Evolutionary conservation across 2,888 invertebrate species (phyloP).

Genomic region (Philhelius pedissequus): DNA sequence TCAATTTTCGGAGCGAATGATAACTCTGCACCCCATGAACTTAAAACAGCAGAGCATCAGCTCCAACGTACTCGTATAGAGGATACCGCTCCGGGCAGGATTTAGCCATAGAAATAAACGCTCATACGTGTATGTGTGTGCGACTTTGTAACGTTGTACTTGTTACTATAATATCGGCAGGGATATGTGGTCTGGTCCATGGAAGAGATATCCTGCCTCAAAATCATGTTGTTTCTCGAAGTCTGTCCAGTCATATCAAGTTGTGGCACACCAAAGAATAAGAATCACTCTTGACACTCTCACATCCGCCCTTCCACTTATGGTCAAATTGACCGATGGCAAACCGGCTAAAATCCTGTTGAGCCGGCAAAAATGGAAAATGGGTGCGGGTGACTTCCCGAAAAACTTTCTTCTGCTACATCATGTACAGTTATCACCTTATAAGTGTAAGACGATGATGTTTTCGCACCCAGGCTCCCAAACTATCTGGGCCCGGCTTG

Average conservation of each 20-base stretch:
- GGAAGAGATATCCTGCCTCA: constrained; percentile 38
- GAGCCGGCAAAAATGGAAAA: constrained; percentile 43
- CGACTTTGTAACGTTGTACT: constrained; percentile 50
- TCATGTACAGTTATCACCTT: constrained; percentile 68
- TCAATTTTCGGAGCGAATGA: constrained; percentile 61
- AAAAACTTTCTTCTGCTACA: constrained; percentile 67
- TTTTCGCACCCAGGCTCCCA: constrained; percentile 57
- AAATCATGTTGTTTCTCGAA: constrained; percentile 53
- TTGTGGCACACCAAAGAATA: constrained; percentile 65
- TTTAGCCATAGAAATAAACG: constrained; percentile 17
- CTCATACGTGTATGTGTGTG: constrained; percentile 45
- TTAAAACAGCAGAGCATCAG: constrained; percentile 12
- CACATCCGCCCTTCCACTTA: constrained; percentile 29
- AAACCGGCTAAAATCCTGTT: constrained; percentile 42
- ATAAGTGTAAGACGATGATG: constrained; percentile 68
- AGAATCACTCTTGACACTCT: constrained; percentile 57
- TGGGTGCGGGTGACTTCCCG: constrained; percentile 5
- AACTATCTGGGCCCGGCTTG: not conserved
- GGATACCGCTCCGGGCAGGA: constrained; percentile 48
- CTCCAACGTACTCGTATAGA: constrained; percentile 28
- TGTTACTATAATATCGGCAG: constrained; percentile 32
- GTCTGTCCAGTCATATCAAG: constrained; percentile 38
- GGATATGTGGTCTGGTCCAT: constrained; percentile 44
- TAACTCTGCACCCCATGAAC: constrained; percentile 56
- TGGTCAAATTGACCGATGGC: constrained; percentile 62